Evolutionary conservation across 2,113 vertebrate species (phyloP).

Genomic region (Neolamprologus ventralis): DNA sequence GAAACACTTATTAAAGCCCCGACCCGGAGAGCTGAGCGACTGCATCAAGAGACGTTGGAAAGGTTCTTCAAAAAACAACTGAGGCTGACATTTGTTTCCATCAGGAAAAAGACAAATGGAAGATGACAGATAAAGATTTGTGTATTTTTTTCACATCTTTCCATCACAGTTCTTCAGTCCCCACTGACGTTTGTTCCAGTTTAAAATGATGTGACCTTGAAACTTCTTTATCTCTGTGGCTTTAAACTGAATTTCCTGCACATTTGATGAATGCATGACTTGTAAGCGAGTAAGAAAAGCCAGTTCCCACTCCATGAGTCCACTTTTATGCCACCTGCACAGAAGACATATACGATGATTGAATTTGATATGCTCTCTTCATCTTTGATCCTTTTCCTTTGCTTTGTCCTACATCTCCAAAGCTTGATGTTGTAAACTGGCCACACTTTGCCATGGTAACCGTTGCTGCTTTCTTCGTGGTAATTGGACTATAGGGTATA

Average conservation of each 20-base stretch:
- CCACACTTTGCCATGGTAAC: constrained; percentile 53
- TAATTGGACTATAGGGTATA: constrained; percentile 17
- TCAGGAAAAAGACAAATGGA: background rate
- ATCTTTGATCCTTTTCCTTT: background rate
- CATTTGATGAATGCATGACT: background rate
- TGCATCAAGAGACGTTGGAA: background rate
- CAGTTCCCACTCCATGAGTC: background rate
- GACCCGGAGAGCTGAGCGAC: background rate
- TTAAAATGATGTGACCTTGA: background rate
- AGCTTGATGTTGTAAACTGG: constrained; percentile 3
- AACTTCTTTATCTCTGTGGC: background rate
- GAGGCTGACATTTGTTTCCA: background rate
- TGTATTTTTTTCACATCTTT: background rate
- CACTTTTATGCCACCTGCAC: background rate
- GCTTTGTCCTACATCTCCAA: background rate
- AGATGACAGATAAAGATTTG: background rate
- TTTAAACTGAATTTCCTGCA: background rate
- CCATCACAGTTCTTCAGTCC: background rate
- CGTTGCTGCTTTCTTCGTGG: constrained; percentile 2
- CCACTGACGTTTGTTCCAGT: background rate
- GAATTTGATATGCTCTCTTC: background rate
- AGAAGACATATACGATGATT: background rate
- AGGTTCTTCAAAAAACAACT: background rate
- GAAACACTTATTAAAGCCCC: background rate
- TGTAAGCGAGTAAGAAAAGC: background rate